Evolutionary conservation across 1,140 invertebrate genomes (phyloP), one percentile per base, ranked within the genome.

Genomic region (Conus betulinus): DNA sequence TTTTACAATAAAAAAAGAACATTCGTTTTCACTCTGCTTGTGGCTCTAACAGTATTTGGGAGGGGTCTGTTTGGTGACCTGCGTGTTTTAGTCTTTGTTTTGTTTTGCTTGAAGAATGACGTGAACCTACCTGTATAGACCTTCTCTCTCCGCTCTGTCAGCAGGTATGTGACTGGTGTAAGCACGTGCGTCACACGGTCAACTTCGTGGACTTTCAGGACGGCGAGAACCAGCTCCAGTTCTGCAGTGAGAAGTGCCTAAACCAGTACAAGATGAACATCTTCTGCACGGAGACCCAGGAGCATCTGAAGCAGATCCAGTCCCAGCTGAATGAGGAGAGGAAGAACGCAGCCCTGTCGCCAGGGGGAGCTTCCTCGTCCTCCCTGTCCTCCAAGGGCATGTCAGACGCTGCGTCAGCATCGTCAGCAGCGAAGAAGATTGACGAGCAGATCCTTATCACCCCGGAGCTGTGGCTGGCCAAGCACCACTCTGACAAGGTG

Each of bases 261-360:
- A 98, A 98, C 94, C 98, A 98, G 95, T 99, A 98, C 96, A 98
- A 99, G 96, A 98, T 99, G 98, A 98, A 98, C 93, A 98, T 98
- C 90, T 99, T 98, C 94, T 98, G 98, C 95, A 97, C 97, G 53
- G 98, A 98, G 95, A 98, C 98, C 5, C 97, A 98, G 94, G 97
- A 98, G 3, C 98, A 98, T 94, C 96, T 98, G 74, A 97, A 98
- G 93, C 96, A 95, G 78, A 92, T 96, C 78, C 88, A 92, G 71
- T 95, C 95, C 52, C 96, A 94, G 85, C 94, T 95, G 93, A 95
- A 10, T 94, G 96, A 91, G 3, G 93, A 91, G 71, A 83, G 89
- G 81, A 85, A 91, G 67, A 89, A 89, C 76, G 88, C 78, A 20
- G 67, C 76, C 2, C 67, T 53, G 55, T 63, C 86, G 82, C 90